These are phyloP conservation scores for Zosterops borbonicus DNA, from an alignment of 2,113 vertebrate genomes.

Conservation along the genomic window DNA sequence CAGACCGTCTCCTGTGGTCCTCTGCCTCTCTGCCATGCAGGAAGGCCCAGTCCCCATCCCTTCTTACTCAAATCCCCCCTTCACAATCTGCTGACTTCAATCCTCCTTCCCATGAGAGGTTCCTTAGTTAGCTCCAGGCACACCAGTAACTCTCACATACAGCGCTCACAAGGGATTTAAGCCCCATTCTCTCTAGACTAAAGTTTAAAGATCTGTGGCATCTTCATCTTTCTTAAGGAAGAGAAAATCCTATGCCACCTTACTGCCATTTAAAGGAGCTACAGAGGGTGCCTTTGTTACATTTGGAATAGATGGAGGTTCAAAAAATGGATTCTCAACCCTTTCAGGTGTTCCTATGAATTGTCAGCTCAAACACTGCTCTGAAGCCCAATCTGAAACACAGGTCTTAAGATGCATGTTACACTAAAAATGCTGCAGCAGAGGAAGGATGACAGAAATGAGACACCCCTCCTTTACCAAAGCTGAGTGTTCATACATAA, in stretches of 20 bases:
- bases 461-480: not conserved
- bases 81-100: not conserved
- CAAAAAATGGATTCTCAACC: not conserved
- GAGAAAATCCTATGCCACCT: not conserved
- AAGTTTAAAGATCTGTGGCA: not conserved
- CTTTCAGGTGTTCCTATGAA: not conserved
- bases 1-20: not conserved
- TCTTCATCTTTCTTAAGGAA: not conserved
- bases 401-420: not conserved
- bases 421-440: not conserved
- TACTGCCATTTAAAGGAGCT: not conserved
- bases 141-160: fast-evolving
- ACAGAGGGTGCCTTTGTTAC: not conserved
- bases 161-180: not conserved
- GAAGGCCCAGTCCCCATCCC: not conserved
- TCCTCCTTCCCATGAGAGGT: fast-evolving
- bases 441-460: not conserved
- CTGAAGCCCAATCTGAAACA: not conserved
- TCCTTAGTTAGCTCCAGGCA: not conserved
- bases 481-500: not conserved
- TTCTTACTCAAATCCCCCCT: not conserved
- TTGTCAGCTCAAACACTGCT: not conserved
- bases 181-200: not conserved
- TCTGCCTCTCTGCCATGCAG: not conserved
- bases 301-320: not conserved